Conservation (phyloP, 2,888 invertebrate species). For the Cheilosia impressa region DNA sequence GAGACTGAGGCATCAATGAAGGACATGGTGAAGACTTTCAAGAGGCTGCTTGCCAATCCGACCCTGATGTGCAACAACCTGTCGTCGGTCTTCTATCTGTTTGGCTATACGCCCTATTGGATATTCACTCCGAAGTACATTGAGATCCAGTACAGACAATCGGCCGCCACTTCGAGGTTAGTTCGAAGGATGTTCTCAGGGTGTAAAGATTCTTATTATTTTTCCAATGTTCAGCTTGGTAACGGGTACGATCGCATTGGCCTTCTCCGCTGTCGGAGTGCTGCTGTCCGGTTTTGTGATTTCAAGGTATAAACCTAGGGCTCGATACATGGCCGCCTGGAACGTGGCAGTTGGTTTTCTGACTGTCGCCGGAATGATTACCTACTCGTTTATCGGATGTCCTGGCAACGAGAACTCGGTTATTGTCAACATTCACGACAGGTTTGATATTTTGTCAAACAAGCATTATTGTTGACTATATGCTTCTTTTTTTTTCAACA, state of each 20-base stretch:
- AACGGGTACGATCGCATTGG: slow-evolving; percentile 88
- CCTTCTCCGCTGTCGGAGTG: slow-evolving; percentile 88
- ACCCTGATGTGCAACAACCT: slow-evolving; percentile 90
- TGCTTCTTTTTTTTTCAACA: neutral
- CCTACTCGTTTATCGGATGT: slow-evolving; percentile 88
- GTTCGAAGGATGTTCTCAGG: slow-evolving; percentile 23
- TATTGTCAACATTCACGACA: slow-evolving; percentile 81
- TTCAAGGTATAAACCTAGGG: slow-evolving; percentile 87
- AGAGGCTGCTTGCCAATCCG: slow-evolving; percentile 87
- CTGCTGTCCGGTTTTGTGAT: slow-evolving; percentile 87
- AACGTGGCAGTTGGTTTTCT: slow-evolving; percentile 87
- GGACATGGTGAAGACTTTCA: slow-evolving; percentile 87
- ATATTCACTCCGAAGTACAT: slow-evolving; percentile 93
- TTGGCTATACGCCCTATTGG: slow-evolving; percentile 90
- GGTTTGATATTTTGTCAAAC: slow-evolving; percentile 54
- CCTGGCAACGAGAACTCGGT: slow-evolving; percentile 85
- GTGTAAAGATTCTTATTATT: neutral
- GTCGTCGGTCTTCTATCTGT: slow-evolving; percentile 89
- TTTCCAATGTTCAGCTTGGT: slow-evolving; percentile 85
- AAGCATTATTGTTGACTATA: neutral
- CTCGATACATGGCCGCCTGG: slow-evolving; percentile 88
- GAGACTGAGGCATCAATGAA: slow-evolving; percentile 84
- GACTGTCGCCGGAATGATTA: slow-evolving; percentile 86
- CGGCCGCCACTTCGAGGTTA: slow-evolving; percentile 88
- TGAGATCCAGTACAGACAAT: slow-evolving; percentile 91